These are phyloP conservation scores for Odontocolon sp. DNA, from an alignment of 2,888 invertebrate genomes.

Conservation along the genomic window DNA sequence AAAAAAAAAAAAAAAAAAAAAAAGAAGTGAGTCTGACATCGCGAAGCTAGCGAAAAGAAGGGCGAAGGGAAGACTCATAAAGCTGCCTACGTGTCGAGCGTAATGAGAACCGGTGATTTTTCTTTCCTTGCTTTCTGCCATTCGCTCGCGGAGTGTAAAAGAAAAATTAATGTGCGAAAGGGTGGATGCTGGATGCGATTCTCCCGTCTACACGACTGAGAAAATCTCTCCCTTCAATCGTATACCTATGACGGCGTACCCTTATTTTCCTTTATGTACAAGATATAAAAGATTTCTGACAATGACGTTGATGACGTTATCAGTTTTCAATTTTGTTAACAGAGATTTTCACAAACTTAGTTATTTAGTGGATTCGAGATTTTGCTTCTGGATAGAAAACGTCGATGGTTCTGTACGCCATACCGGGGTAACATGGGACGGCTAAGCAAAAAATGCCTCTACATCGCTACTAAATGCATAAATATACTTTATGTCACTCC, in stretches of 20 bases:
- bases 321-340: not conserved
- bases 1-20: not conserved
- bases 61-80: slow-evolving; percentile 71
- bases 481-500: too few relatives aligned
- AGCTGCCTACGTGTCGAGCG: slow-evolving; percentile 80
- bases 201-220: not conserved
- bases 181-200: not conserved
- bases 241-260: not conserved
- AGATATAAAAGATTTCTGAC: not conserved
- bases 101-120: slow-evolving; percentile 81
- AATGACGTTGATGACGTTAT: not conserved
- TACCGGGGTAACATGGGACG: too few relatives aligned
- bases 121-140: slow-evolving; percentile 67
- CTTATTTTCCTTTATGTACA: not conserved
- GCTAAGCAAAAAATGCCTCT: too few relatives aligned
- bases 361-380: too few relatives aligned
- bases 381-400: too few relatives aligned
- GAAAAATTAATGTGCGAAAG: slow-evolving; percentile 53
- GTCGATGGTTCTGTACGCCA: too few relatives aligned
- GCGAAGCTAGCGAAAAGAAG: slow-evolving; percentile 45
- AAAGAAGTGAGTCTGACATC: slow-evolving; percentile 28
- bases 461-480: too few relatives aligned
- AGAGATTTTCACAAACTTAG: not conserved
- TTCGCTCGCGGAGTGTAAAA: slow-evolving; percentile 27
- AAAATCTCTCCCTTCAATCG: not conserved